Evolutionary conservation across 2,797 vertebrate genomes (phyloP).

Genomic region (Australoheros facetus): DNA sequence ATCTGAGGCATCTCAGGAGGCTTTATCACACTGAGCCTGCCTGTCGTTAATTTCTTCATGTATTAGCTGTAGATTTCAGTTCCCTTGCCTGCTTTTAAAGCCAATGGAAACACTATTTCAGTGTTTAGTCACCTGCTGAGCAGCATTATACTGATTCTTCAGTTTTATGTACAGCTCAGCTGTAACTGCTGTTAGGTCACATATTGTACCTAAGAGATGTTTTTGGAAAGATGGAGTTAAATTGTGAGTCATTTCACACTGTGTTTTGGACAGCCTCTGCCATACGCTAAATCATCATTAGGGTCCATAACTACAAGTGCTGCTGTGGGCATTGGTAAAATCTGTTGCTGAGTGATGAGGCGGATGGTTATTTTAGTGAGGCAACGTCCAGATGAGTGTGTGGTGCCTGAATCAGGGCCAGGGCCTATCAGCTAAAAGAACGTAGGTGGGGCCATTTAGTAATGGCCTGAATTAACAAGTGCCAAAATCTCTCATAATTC

Average conservation of each 20-base stretch:
- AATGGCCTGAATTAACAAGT: conserved; percentile 69
- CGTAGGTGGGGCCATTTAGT: conserved; percentile 68
- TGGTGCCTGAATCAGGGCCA: conserved; percentile 58
- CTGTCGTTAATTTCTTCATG: neutral
- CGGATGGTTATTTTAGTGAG: conserved; percentile 50
- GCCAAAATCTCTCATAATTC: conserved; percentile 72
- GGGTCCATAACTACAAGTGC: conserved; percentile 18
- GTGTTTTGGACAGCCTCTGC: neutral
- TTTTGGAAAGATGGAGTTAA: conserved; percentile 1
- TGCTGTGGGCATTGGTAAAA: conserved; percentile 46
- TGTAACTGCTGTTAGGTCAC: neutral
- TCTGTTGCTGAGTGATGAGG: conserved; percentile 34
- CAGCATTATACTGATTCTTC: no score
- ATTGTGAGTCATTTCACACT: neutral
- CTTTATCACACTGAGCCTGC: neutral
- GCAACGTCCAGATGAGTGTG: conserved; percentile 63
- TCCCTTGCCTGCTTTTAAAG: neutral
- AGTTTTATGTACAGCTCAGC: neutral
- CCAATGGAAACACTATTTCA: neutral
- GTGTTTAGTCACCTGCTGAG: neutral
- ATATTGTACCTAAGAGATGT: neutral
- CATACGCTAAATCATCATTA: conserved; percentile 45
- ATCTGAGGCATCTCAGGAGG: neutral
- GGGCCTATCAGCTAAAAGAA: conserved; percentile 58
- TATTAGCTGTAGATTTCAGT: neutral